Conservation (phyloP, 2,113 vertebrate genomes). For the Agelaius phoeniceus region DNA sequence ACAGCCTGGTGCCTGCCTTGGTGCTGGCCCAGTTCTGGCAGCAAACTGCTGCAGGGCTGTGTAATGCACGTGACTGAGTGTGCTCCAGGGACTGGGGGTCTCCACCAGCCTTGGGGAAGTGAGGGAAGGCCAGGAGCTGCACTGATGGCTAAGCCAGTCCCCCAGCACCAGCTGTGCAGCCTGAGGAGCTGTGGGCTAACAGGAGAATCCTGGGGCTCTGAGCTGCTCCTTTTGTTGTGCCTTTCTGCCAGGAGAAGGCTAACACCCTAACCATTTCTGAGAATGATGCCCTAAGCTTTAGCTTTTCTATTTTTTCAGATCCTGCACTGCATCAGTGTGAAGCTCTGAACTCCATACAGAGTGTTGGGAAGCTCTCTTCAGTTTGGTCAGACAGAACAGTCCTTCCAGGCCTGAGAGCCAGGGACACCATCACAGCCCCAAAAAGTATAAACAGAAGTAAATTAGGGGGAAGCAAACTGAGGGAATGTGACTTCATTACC, state of each 20-base stretch:
- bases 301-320: neutral
- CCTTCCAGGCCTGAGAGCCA: neutral
- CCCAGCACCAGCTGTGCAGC: neutral
- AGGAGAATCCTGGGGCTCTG: neutral
- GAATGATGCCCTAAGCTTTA: neutral
- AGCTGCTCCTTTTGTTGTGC: neutral
- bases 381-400: neutral
- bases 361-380: neutral
- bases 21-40: neutral
- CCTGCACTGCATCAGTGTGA: neutral
- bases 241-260: neutral
- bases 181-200: neutral
- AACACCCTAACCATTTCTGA: neutral
- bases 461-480: neutral
- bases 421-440: neutral
- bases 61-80: rapidly evolving
- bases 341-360: neutral
- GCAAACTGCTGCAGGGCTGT: neutral
- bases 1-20: neutral
- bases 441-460: neutral
- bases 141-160: neutral
- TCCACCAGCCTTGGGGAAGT: neutral
- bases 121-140: neutral
- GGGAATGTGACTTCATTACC: neutral
- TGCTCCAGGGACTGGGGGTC: neutral